Evolutionary conservation across 2,797 vertebrate species (phyloP).

Genomic region (Neomorphus geoffroyi): DNA sequence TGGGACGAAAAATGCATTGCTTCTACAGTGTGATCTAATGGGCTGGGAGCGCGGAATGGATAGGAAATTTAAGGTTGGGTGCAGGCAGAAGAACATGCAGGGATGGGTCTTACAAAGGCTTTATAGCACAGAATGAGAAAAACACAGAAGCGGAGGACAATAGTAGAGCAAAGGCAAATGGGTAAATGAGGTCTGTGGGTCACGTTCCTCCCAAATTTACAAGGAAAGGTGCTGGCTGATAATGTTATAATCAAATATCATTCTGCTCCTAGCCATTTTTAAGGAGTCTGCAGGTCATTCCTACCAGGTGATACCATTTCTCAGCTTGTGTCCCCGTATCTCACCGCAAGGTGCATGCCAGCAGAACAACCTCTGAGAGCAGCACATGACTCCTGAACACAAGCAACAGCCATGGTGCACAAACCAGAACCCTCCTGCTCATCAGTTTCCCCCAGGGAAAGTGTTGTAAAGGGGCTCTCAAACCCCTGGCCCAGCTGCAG

Average conservation of each 20-base stretch:
- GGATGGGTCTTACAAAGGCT: neutral
- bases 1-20: neutral
- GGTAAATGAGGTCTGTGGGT: neutral
- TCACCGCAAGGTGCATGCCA: neutral
- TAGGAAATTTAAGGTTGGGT: neutral
- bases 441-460: neutral
- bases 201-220: neutral
- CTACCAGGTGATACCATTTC: neutral
- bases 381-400: neutral
- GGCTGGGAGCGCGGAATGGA: neutral
- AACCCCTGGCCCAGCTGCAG: neutral
- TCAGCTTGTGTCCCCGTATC: neutral
- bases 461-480: too few relatives aligned
- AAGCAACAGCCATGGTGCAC: rapidly evolving
- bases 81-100: neutral
- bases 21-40: neutral
- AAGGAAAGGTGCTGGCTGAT: neutral
- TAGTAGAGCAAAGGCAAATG: neutral
- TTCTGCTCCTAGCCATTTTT: neutral
- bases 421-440: neutral
- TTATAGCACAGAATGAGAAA: neutral
- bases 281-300: neutral
- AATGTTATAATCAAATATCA: neutral
- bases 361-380: neutral
- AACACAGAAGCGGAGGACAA: neutral